Evolutionary conservation across 2,113 vertebrate genomes (phyloP).

Genomic region (Coryphaenoides rupestris): DNA sequence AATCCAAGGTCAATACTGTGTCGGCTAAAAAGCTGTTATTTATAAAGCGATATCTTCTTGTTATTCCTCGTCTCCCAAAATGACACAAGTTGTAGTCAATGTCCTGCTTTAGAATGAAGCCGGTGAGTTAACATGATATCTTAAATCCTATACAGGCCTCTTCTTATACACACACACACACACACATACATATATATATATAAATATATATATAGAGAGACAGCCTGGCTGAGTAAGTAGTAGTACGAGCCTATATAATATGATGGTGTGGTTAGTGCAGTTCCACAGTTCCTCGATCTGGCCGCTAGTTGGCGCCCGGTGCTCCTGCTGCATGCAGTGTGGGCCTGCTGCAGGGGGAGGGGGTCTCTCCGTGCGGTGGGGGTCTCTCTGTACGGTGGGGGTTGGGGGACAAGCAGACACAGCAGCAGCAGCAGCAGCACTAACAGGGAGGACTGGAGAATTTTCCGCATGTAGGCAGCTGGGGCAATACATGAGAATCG

Average conservation of each 20-base stretch:
- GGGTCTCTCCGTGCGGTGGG: neutral
- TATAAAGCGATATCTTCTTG: neutral
- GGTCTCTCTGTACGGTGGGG: neutral
- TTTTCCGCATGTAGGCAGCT: conserved; percentile 29
- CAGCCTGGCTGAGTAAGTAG: conserved; percentile 3
- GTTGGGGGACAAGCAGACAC: conserved; percentile 22
- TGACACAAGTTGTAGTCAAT: conserved; percentile 21
- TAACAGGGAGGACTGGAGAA: conserved; percentile 43
- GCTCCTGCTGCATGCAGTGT: too few species aligned
- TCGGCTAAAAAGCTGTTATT: too few species aligned
- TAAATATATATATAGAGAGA: conserved; percentile 36
- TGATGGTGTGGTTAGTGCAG: conserved; percentile 62
- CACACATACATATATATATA: too few species aligned
- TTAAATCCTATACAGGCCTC: conserved; percentile 65
- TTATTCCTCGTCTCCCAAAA: conserved; percentile 15
- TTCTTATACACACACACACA: too few species aligned
- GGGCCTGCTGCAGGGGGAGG: conserved; percentile 15
- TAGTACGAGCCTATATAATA: conserved; percentile 49
- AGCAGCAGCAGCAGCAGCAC: too few species aligned
- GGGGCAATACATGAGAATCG: neutral
- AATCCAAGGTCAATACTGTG: conserved; percentile 56
- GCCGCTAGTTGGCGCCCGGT: conserved; percentile 46
- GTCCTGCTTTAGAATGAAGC: conserved; percentile 30
- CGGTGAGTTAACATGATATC: conserved; percentile 37
- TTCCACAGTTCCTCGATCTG: conserved; percentile 23